phyloP scores from a whole-genome alignment of 2,113 vertebrate species.

The Psammodynastes pulverulentus region DNA sequence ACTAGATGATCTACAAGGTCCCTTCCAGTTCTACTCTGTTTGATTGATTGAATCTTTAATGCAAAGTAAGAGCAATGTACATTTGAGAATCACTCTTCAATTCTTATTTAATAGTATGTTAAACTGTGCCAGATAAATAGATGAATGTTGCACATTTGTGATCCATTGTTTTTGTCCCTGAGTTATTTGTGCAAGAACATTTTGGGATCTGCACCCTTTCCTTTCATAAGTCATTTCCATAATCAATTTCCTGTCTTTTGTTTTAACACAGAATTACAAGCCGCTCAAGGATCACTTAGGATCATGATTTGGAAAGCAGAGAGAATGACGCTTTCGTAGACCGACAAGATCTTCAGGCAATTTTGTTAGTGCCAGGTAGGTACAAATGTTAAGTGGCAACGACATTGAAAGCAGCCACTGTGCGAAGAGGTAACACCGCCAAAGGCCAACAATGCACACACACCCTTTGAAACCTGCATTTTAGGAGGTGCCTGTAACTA shows the following conservation, averaged over 20 bases:
- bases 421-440: neutral
- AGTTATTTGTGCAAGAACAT: neutral
- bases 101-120: neutral
- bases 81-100: too few species aligned
- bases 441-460: neutral
- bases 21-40: too few species aligned
- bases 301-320: neutral
- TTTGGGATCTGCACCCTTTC: neutral
- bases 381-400: neutral
- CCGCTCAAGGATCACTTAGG: neutral
- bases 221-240: neutral
- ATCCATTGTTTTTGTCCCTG: neutral
- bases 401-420: neutral
- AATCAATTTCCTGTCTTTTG: neutral
- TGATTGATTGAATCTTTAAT: neutral
- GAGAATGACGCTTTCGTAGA: neutral
- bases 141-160: neutral
- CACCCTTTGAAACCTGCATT: neutral
- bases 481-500: neutral
- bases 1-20: too few species aligned
- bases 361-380: conserved; percentile 2
- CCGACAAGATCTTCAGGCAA: neutral
- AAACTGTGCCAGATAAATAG: neutral
- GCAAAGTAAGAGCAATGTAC: neutral
- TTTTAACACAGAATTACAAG: neutral